Evolutionary conservation across 1,140 invertebrate genomes (phyloP).

Genomic region (Marisa cornuarietis): DNA sequence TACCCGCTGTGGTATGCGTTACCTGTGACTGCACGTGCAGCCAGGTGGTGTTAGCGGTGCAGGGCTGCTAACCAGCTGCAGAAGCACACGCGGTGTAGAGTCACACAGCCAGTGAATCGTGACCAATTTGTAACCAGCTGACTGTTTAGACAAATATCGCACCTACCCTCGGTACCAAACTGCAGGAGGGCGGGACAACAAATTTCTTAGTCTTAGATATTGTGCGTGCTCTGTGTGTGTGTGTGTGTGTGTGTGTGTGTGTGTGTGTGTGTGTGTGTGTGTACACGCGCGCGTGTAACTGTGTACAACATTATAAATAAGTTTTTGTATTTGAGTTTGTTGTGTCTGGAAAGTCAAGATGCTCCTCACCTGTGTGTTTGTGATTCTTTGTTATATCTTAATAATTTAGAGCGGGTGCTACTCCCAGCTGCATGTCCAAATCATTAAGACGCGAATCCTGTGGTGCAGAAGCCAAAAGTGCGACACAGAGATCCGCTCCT

Average conservation of each 20-base stretch:
- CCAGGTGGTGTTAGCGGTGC: no score
- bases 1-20: no score
- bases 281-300: neutral
- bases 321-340: neutral
- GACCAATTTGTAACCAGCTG: no score
- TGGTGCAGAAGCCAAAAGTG: neutral
- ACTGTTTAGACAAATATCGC: no score
- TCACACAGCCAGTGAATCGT: no score
- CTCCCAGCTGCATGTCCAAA: neutral
- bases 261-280: constrained; percentile 11
- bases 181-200: no score
- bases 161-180: no score
- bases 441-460: neutral
- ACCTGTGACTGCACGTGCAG: no score
- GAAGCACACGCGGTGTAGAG: no score
- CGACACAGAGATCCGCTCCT: neutral
- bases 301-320: neutral
- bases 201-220: neutral
- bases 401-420: neutral
- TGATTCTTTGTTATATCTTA: neutral
- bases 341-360: neutral
- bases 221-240: constrained; percentile 7
- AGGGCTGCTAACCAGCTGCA: no score
- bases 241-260: constrained; percentile 12
- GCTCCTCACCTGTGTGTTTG: neutral